Evolutionary conservation across 2,797 vertebrate genomes (phyloP).

Genomic region (Molossus alvarezi): DNA sequence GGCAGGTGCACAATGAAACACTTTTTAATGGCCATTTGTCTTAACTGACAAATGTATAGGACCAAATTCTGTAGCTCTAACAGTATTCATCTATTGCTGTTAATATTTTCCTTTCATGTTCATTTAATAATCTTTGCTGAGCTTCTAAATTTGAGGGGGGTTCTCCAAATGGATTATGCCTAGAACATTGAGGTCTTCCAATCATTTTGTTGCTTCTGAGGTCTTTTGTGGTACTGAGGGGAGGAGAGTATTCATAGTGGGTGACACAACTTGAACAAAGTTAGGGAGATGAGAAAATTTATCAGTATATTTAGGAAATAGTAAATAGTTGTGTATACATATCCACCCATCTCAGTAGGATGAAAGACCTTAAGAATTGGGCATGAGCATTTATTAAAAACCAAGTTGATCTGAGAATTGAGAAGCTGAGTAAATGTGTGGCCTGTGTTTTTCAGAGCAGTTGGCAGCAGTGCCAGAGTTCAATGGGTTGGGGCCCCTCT

Average conservation of each 20-base stretch:
- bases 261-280: neutral
- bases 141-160: neutral
- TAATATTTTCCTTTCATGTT: neutral
- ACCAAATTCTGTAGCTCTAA: neutral
- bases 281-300: neutral
- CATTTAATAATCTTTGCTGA: slow-evolving; percentile 17
- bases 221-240: neutral
- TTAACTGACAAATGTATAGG: neutral
- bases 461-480: slow-evolving; percentile 92
- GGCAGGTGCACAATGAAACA: neutral
- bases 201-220: neutral
- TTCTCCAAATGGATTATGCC: neutral
- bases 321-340: neutral
- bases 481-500: slow-evolving; percentile 90
- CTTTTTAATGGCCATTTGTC: neutral
- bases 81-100: neutral
- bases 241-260: neutral
- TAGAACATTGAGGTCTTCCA: neutral
- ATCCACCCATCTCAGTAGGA: neutral
- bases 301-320: neutral
- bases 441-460: slow-evolving; percentile 90
- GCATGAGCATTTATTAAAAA: neutral
- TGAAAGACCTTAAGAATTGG: neutral
- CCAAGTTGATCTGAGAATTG: neutral
- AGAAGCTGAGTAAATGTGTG: neutral